Base-by-base conservation (phyloP, 2,797 vertebrate species). In the Argentina silus region DNA sequence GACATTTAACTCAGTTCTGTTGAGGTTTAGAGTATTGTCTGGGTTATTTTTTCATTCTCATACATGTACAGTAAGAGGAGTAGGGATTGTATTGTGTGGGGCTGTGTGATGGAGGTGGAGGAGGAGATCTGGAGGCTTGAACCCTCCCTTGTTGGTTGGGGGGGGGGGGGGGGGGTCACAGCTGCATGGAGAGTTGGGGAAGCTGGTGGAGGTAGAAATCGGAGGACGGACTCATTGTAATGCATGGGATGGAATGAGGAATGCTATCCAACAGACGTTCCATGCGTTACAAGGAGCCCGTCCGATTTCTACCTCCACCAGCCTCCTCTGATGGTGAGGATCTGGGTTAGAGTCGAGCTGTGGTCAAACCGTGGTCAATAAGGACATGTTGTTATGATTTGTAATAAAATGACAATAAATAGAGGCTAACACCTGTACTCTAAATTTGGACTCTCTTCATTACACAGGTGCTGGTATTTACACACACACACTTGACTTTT, bases 21-120 rank as follows among this genome's bases (percentile, higher is more conserved):
- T 67, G 61, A 62, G 27, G 56, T 77, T 47, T 79, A 70, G 67
- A 48, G 62, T 81, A 82, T 73, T n/a, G 56, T 77, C 15, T 61
- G 72, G 68, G 63, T 1, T 74, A 64, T 78, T 70, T 27, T 74
- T 42, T 82, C 53, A 50, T 64, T 70, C 65, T 43, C 78, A 61
- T 17, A 6, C 7, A 72, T 87, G 82, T 76, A 72, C 60, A 81
- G 72, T 84, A 83, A 88, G 23, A 60, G 66, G 57, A 66, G 70
- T 74, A 69, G 17, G 72, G 57, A 50, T 70, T 74, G 71, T 15
- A 74, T 36, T 53, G 56, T 64, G 78, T 80, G 77, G 75, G 75
- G 81, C 67, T 79, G 64, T 69, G 77, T 74, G 59, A 76, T 66
- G 55, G 43, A 42, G 51, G 55, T 8, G 50, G 50, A 11, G 65